Base-by-base conservation (phyloP, 64 coral and sea anemone species). In the Dendrophyllia cribrosa region DNA sequence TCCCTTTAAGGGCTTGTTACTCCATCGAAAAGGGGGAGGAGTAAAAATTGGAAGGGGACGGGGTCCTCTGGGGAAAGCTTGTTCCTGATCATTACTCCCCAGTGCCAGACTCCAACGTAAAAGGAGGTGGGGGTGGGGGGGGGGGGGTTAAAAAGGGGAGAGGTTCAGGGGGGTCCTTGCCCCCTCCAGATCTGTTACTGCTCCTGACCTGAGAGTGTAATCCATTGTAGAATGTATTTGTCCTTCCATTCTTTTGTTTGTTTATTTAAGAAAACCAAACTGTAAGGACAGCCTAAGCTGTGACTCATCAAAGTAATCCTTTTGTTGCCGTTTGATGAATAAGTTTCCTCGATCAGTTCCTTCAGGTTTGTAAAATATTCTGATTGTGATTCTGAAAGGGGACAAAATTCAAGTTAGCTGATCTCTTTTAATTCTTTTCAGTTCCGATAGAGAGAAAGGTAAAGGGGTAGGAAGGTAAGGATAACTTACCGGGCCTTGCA, bases 281-380 rank as follows among this genome's bases (percentile, higher is more conserved):
- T 94, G 63, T 93, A 91, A 1, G 95, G 95, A 22, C 91, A 93
- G 67, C 95, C 91, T 5, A 96, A 43, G n/a, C 95, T 96, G 95
- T 96, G 95, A n/a, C 91, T 94, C n/a, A 96, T 66, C 72, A 96
- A 67, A 83, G 89, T 91, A 8, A 96, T 87, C 20, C 69, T 72
- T 56, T 94, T 93, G 51, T 94, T 90, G 52, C 82, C 75, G 26
- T 96, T 96, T 56, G 68, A 69, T 78, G 77, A 64, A 51, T 91
- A 96, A 0, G 95, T 96, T 71, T 96, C 88, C 80, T 96, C 95
- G 46, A 96, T 82, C 22, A 96, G 66, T 46, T 93, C 48, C 58
- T 83, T 86, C 12, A 96, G 60, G 46, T 88, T 76, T 6, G 48
- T 6, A 76, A 91, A 94, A 83, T 94, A 97, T 10, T 53, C 76